These are phyloP conservation scores for Drosophila borborema DNA, from an alignment of 2,888 invertebrate genomes.

Conservation along the genomic window DNA sequence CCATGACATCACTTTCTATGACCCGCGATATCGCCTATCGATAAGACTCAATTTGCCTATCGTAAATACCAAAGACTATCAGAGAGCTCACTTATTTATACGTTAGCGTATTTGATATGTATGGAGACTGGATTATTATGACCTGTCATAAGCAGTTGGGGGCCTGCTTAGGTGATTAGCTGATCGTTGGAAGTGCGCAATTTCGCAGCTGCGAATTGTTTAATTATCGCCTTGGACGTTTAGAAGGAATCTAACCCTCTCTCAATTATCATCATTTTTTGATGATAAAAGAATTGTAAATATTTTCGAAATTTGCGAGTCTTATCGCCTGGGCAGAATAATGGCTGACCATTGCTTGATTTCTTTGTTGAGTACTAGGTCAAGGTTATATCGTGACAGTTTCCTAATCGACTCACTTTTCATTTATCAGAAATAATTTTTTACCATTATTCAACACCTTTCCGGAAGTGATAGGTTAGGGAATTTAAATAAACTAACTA, in stretches of 20 bases:
- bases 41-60: conserved; percentile 65
- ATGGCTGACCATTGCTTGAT: conserved; percentile 29
- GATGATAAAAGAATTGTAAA: conserved; percentile 28
- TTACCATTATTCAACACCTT: conserved; percentile 50
- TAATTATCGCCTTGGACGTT: conserved; percentile 6
- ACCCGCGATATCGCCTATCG: conserved; percentile 40
- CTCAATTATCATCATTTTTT: conserved; percentile 1
- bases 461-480: neutral
- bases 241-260: neutral
- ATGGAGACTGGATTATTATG: conserved; percentile 30
- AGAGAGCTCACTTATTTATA: neutral
- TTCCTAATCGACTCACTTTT: conserved; percentile 34
- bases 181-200: conserved; percentile 10
- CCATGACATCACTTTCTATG: conserved; percentile 68
- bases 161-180: conserved; percentile 20
- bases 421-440: conserved; percentile 33
- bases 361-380: conserved; percentile 60
- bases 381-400: conserved; percentile 49
- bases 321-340: conserved; percentile 22
- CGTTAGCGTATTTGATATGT: neutral
- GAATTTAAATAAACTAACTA: too few relatives aligned
- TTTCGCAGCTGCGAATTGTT: neutral
- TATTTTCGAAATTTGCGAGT: neutral
- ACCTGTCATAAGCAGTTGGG: conserved; percentile 29
- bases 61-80: conserved; percentile 66